Percentiles rank a stretch among this genome's conserved stretches.
These are phyloP conservation scores for Trichopoda pennipes DNA, from an alignment of 2,888 invertebrate genomes.

Conservation along the genomic window DNA sequence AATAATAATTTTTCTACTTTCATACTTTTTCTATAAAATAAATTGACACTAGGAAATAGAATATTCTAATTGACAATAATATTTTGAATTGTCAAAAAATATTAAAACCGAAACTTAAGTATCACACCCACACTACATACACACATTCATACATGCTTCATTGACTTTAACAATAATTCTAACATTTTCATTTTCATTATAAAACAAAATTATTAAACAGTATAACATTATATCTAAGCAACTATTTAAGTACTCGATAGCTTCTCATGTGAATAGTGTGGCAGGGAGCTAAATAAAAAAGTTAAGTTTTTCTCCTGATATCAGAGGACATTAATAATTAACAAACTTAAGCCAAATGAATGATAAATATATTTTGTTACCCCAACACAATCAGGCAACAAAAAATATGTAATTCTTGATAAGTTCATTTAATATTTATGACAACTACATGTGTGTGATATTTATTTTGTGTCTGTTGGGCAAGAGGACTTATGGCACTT, in stretches of 20 bases:
- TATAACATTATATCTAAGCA: background rate
- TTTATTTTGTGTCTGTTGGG: conserved; percentile 69
- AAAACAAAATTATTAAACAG: background rate
- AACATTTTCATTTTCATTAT: background rate
- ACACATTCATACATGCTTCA: no score
- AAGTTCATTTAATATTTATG: conserved; percentile 82
- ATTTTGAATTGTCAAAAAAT: background rate
- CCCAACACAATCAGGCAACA: conserved; percentile 35
- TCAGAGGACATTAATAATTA: conserved; percentile 80
- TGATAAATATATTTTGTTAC: conserved; percentile 72
- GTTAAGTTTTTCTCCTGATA: conserved; percentile 49
- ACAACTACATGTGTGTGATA: conserved; percentile 72
- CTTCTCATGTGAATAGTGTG: background rate
- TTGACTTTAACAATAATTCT: background rate
- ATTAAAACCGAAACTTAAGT: background rate
- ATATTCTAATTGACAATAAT: no score
- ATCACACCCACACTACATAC: background rate
- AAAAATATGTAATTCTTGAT: conserved; percentile 71
- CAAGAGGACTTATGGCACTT: conserved; percentile 61
- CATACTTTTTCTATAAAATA: background rate
- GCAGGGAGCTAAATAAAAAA: conserved; percentile 21
- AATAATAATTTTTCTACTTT: no score
- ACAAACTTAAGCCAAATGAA: conserved; percentile 77
- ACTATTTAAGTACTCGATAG: background rate
- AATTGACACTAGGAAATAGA: background rate